A percentile compares a stretch with the other conserved stretches of the same genome.
Evolutionary conservation across 2,113 vertebrate species (phyloP).

Genomic region (Sapajus apella): DNA sequence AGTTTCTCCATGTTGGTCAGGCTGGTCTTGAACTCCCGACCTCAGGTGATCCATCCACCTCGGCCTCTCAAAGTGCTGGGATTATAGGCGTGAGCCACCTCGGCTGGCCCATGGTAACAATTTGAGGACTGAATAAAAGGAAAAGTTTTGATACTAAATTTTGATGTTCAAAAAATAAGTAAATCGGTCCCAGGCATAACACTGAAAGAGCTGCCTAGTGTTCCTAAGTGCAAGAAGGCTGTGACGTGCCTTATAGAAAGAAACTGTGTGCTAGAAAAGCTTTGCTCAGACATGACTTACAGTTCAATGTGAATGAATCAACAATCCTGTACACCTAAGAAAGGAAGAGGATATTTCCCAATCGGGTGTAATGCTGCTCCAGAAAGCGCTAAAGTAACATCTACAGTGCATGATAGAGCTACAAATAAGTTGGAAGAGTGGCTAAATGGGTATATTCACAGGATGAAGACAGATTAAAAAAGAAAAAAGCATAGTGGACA

Average conservation of each 20-base stretch:
- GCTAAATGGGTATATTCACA: not conserved
- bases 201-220: not conserved
- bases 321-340: not conserved
- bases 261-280: not conserved
- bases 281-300: not conserved
- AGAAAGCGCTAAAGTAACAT: not conserved
- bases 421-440: not conserved
- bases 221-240: not conserved
- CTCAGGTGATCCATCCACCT: too few species aligned
- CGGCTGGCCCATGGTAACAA: conserved; percentile 54
- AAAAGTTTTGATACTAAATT: conserved; percentile 77
- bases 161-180: conserved; percentile 61
- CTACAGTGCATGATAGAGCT: not conserved
- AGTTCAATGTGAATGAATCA: not conserved
- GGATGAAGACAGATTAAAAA: not conserved
- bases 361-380: not conserved
- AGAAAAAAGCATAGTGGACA: not conserved
- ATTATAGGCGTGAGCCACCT: too few species aligned
- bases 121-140: conserved; percentile 72
- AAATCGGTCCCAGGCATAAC: not conserved
- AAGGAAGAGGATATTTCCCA: not conserved
- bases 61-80: too few species aligned
- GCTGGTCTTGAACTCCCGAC: too few species aligned
- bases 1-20: too few species aligned
- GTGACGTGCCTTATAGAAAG: not conserved